Percentiles rank a stretch among this genome's conserved stretches.
These are phyloP conservation scores for Microdon myrmicae DNA, from an alignment of 2,888 invertebrate genomes.

Conservation along the genomic window DNA sequence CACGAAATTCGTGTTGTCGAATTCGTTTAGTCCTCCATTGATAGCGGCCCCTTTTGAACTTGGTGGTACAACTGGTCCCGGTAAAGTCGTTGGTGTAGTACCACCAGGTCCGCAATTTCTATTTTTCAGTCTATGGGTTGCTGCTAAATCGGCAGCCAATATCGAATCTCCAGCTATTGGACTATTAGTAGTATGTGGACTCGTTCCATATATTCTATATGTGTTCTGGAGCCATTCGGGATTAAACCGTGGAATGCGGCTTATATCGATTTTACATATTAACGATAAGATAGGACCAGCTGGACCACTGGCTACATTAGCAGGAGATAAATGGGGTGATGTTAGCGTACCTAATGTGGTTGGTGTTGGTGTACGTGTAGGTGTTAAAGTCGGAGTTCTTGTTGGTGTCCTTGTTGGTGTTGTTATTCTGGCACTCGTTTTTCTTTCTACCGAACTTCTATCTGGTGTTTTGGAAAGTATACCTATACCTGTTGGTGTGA, in stretches of 20 bases:
- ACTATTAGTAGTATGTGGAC: conserved; percentile 53
- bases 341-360: conserved; percentile 41
- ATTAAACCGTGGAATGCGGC: conserved; percentile 59
- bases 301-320: conserved; percentile 43
- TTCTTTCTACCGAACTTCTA: conserved; percentile 55
- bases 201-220: conserved; percentile 56
- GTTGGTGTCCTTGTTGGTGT: conserved; percentile 56
- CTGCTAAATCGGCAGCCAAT: conserved; percentile 39
- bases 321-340: conserved; percentile 32
- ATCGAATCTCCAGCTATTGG: conserved; percentile 45
- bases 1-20: conserved; percentile 19
- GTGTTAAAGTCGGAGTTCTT: conserved; percentile 55
- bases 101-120: conserved; percentile 20
- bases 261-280: conserved; percentile 64
- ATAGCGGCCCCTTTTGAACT: conserved; percentile 8
- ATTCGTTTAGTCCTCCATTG: conserved; percentile 32
- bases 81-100: conserved; percentile 22
- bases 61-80: neutral
- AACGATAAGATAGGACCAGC: conserved; percentile 53
- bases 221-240: conserved; percentile 61
- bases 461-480: conserved; percentile 36
- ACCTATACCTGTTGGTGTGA: conserved; percentile 31
- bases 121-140: conserved; percentile 28
- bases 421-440: conserved; percentile 54
- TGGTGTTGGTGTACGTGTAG: conserved; percentile 60